Conservation (phyloP, 2,888 invertebrate genomes). For the Trypoxylon attenuatum region DNA sequence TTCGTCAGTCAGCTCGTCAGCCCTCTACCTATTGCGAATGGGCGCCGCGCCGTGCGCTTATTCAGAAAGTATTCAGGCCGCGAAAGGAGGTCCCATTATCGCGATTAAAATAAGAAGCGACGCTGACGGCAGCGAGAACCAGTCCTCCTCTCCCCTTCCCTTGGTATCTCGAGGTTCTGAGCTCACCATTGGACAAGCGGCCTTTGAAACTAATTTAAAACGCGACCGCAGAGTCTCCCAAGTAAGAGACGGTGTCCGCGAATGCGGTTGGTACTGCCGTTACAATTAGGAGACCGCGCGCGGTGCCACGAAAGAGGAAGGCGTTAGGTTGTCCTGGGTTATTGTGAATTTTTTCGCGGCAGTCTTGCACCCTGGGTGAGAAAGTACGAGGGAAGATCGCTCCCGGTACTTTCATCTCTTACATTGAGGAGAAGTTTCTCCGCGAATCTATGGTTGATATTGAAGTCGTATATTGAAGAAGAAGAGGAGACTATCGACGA, state of each 20-base stretch:
- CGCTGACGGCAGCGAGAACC: conserved; percentile 12
- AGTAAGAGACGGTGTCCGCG: too few species aligned
- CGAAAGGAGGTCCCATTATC: conserved; percentile 39
- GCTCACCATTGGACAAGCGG: conserved; percentile 9
- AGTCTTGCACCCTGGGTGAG: neutral
- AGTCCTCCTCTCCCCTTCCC: conserved; percentile 2
- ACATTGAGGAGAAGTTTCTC: neutral
- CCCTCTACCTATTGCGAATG: too few species aligned
- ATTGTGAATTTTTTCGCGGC: neutral
- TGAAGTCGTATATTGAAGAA: neutral
- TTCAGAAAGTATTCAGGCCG: conserved; percentile 15
- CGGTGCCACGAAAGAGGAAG: neutral
- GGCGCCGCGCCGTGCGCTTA: too few species aligned
- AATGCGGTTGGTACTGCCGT: neutral
- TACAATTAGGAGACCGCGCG: neutral
- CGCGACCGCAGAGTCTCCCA: conserved; percentile 5
- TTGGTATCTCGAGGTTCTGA: too few species aligned
- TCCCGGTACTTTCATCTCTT: too few species aligned
- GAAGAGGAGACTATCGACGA: neutral
- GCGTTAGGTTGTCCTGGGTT: neutral
- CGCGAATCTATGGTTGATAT: neutral
- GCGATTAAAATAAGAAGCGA: conserved; percentile 53
- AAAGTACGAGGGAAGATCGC: too few species aligned
- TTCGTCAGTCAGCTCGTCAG: too few species aligned
- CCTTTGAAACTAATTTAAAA: conserved; percentile 43